These are phyloP conservation scores for Camponotus pennsylvanicus DNA, from an alignment of 1,140 invertebrate genomes.

Conservation along the genomic window DNA sequence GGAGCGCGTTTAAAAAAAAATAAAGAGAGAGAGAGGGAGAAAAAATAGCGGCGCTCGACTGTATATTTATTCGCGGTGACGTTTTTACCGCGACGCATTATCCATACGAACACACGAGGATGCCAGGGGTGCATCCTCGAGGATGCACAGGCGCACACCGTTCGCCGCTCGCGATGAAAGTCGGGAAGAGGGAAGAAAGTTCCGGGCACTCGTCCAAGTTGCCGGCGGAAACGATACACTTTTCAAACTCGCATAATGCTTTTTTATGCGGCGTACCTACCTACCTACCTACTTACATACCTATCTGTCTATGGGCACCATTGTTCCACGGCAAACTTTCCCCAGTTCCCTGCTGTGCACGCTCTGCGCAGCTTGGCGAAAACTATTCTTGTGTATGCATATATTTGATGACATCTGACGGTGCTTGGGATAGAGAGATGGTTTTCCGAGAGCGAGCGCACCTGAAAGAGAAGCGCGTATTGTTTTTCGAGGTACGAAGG, in stretches of 20 bases:
- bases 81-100: conserved; percentile 46
- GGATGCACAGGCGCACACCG: conserved; percentile 9
- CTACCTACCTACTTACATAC: conserved; percentile 17
- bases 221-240: conserved; percentile 54
- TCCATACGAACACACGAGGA: not conserved
- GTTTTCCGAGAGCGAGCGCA: not conserved
- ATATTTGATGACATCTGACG: conserved; percentile 3
- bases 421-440: not conserved
- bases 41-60: conserved; percentile 43
- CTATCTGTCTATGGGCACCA: conserved; percentile 46
- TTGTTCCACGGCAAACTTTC: conserved; percentile 56
- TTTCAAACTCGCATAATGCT: conserved; percentile 63
- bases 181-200: conserved; percentile 40
- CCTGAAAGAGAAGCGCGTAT: not conserved
- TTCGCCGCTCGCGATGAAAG: not conserved
- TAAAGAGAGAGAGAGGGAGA: not conserved
- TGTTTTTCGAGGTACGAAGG: not conserved
- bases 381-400: not conserved
- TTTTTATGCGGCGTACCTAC: conserved; percentile 33
- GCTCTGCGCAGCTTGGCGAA: not conserved
- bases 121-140: conserved; percentile 25
- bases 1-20: conserved; percentile 36
- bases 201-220: conserved; percentile 43
- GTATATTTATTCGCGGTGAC: conserved; percentile 60
- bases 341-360: conserved; percentile 32